These are phyloP conservation scores for Castor canadensis DNA, from an alignment of 2,113 vertebrate species.

Conservation along the genomic window DNA sequence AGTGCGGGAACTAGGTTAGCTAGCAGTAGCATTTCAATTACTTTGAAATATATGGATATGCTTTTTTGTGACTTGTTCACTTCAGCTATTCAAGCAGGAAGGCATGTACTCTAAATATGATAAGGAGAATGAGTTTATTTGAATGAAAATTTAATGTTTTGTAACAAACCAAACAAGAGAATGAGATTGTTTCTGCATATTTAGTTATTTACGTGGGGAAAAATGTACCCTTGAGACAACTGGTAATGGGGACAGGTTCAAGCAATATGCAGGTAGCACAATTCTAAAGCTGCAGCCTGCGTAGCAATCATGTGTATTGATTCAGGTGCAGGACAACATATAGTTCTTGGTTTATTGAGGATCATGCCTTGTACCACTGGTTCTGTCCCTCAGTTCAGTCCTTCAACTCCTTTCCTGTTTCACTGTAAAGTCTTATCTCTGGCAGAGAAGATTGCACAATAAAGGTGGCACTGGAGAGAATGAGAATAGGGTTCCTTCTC, in stretches of 20 bases:
- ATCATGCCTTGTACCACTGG: neutral
- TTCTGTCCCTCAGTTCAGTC: neutral
- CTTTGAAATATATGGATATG: neutral
- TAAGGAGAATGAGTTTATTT: neutral
- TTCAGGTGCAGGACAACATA: neutral
- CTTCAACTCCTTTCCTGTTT: neutral
- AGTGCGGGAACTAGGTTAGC: neutral
- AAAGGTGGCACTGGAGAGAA: neutral
- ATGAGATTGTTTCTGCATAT: neutral
- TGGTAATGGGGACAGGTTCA: neutral
- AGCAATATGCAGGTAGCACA: neutral
- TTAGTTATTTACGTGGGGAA: constrained; percentile 4
- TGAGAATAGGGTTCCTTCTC: neutral
- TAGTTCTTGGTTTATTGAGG: neutral
- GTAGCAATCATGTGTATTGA: neutral
- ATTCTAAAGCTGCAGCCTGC: neutral
- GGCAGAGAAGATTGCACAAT: neutral
- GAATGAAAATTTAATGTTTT: constrained; percentile 39
- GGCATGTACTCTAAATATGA: neutral
- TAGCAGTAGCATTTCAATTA: neutral
- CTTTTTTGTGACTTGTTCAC: neutral
- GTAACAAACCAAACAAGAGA: constrained; percentile 7
- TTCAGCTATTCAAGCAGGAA: neutral
- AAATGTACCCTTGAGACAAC: neutral
- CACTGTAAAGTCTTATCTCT: neutral